Evolutionary conservation across 1,140 invertebrate species (phyloP), one percentile per base, ranked within the genome.

Genomic region (Drosophila sturtevanti): DNA sequence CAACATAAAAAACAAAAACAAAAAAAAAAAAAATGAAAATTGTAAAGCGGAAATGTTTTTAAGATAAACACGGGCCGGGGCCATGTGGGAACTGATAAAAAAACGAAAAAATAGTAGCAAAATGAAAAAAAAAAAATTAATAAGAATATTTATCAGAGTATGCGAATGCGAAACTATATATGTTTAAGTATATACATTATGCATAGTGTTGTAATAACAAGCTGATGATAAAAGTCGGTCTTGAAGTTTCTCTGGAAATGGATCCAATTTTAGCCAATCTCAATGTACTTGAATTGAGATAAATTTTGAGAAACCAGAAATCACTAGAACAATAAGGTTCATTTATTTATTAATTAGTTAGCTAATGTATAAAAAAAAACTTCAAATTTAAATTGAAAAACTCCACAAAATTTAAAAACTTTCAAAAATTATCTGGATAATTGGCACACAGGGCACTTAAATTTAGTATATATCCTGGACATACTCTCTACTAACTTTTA

Each of bases 1-100:
- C 41, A 48, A 48, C 41, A 48, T n/a, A n/a, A n/a, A n/a, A n/a
- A n/a, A n/a, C n/a, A n/a, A 41, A 31, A 41, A 41, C 41, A 31
- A 31, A 31, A 31, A 31, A 3, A 31, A 31, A 24, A 24, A 24
- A 24, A 24, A 1, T 2, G 16, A 34, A 16, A 16, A 14, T 48
- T 48, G 7, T 21, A 16, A 48, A 21, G 41, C 41, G 41, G 41
- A 48, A 48, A 48, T 48, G 41, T 48, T 21, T 12, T 38, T 6
- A 48, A 48, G 41, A 48, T 48, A 48, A 48, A 48, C 41, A 16
- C 16, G 5, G 2, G 27, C 7, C 41, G 41, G 14, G 41, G 41
- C 41, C 41, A 48, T 48, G 16, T 48, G 41, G 41, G 4, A 21
- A 21, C 16, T 21, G 16, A 12, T 14, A 18, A 16, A 0, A 16